These are phyloP conservation scores for Sitodiplosis mosellana DNA, from an alignment of 1,140 invertebrate genomes.

Conservation along the genomic window DNA sequence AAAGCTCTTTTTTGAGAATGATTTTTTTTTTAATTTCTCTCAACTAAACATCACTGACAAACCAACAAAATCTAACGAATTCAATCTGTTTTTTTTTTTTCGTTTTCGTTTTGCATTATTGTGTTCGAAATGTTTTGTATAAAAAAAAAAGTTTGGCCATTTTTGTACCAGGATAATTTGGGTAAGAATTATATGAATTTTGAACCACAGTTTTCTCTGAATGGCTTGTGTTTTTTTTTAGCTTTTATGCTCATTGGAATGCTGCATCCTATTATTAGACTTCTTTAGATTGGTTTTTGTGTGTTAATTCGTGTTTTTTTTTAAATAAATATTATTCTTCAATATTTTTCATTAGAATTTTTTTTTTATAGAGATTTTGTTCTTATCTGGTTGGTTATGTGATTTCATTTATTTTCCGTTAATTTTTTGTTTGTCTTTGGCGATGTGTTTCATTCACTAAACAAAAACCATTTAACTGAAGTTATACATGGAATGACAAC, in stretches of 20 bases:
- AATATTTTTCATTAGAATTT: too few relatives aligned
- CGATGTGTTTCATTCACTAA: conserved; percentile 1
- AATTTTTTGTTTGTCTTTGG: conserved; percentile 5
- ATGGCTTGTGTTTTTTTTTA: conserved; percentile 1
- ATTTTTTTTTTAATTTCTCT: neutral
- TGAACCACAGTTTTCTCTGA: neutral
- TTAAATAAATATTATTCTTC: too few relatives aligned
- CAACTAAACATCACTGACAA: neutral
- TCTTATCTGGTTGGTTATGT: too few relatives aligned
- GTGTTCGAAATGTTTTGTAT: conserved; percentile 5
- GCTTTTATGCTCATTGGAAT: neutral
- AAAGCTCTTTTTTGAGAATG: neutral
- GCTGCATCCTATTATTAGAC: neutral
- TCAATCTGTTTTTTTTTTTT: neutral
- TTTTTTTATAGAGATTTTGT: too few relatives aligned
- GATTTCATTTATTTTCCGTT: neutral
- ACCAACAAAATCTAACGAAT: neutral
- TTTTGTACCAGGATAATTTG: conserved; percentile 70
- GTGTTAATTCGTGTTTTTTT: too few relatives aligned
- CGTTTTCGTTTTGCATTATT: conserved; percentile 1
- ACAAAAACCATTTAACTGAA: conserved; percentile 3
- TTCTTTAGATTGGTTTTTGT: too few relatives aligned
- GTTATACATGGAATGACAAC: neutral
- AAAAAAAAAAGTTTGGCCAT: conserved; percentile 56
- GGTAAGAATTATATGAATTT: conserved; percentile 36